Evolutionary conservation across 2,113 vertebrate genomes (phyloP).

Genomic region (Neogobius melanostomus): DNA sequence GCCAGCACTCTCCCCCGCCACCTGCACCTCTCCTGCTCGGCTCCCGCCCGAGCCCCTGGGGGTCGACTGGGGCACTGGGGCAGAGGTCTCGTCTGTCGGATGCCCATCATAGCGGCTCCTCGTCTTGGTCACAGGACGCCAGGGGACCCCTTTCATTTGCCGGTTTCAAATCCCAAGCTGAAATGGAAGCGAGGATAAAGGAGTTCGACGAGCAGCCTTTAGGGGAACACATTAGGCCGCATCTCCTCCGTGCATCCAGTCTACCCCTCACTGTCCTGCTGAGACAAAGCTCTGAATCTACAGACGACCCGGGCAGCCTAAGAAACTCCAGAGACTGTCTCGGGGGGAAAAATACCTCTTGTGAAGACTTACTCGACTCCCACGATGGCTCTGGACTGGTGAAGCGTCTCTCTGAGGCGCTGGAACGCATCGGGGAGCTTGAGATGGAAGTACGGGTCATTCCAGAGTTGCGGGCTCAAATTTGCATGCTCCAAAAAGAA

Average conservation of each 20-base stretch:
- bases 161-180: slow-evolving; percentile 55
- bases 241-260: slow-evolving; percentile 89
- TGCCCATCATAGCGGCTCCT: slow-evolving; percentile 55
- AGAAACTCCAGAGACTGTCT: slow-evolving; percentile 52
- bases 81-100: slow-evolving; percentile 71
- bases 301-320: slow-evolving; percentile 61
- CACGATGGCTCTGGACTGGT: slow-evolving; percentile 52
- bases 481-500: slow-evolving; percentile 71
- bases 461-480: slow-evolving; percentile 74
- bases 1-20: slow-evolving; percentile 90
- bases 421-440: slow-evolving; percentile 71
- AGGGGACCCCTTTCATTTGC: slow-evolving; percentile 39
- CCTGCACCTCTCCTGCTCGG: slow-evolving; percentile 83
- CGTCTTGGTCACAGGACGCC: slow-evolving; percentile 26
- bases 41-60: slow-evolving; percentile 78
- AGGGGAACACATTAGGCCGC: slow-evolving; percentile 78
- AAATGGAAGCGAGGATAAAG: slow-evolving; percentile 70
- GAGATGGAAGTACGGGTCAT: slow-evolving; percentile 68
- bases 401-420: slow-evolving; percentile 65
- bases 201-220: slow-evolving; percentile 71
- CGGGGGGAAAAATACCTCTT: slow-evolving; percentile 41
- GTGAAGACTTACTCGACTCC: slow-evolving; percentile 56
- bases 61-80: slow-evolving; percentile 70
- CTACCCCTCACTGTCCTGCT: slow-evolving; percentile 83
- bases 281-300: slow-evolving; percentile 65